Evolutionary conservation across 2,113 vertebrate species (phyloP).

Genomic region (Bubo bubo): DNA sequence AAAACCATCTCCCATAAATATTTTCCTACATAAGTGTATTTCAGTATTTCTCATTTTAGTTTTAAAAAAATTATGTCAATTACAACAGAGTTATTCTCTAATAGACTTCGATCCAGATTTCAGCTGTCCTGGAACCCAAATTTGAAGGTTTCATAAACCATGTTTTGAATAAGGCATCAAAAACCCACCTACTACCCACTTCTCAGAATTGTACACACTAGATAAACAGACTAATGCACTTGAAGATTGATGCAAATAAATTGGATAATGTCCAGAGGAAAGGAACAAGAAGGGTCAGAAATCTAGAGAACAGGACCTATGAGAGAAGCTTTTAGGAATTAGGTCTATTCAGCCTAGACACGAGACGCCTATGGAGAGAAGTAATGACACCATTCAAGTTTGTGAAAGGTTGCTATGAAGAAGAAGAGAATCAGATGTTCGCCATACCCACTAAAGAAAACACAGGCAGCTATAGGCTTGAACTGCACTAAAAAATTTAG

Average conservation of each 20-base stretch:
- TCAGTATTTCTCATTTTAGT: not conserved
- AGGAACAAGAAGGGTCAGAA: not conserved
- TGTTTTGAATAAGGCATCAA: not conserved
- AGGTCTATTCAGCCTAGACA: not conserved
- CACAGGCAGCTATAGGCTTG: not conserved
- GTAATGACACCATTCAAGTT: not conserved
- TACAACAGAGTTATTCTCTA: not conserved
- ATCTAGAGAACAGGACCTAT: not conserved
- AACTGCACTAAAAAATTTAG: not conserved
- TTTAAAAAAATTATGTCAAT: not conserved
- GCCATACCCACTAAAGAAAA: not conserved
- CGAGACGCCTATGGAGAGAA: not conserved
- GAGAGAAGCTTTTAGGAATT: slow-evolving; percentile 1
- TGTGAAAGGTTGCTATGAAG: not conserved
- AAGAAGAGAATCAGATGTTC: not conserved
- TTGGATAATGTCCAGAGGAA: not conserved
- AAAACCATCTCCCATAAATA: not conserved
- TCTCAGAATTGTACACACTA: not conserved
- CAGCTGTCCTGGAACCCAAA: not conserved
- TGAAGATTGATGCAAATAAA: not conserved
- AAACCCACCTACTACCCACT: not conserved
- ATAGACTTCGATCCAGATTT: not conserved
- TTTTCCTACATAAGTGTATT: not conserved
- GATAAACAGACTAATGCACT: not conserved
- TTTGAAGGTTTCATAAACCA: not conserved